Conservation (phyloP, 2,888 invertebrate genomes). For the Himalopsyche japonica region DNA sequence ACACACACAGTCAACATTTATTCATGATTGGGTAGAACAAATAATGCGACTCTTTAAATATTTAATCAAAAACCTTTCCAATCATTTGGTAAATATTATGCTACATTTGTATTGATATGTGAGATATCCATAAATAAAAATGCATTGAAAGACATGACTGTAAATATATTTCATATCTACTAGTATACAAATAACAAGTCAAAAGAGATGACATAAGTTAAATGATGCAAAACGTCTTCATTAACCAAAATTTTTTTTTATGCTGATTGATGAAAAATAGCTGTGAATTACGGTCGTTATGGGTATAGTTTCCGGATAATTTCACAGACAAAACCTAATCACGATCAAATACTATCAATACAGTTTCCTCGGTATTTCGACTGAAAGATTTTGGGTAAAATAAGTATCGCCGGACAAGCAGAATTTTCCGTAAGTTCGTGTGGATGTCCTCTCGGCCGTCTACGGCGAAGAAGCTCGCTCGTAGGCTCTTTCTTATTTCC, state of each 20-base stretch:
- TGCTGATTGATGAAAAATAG: no score
- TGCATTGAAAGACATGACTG: no score
- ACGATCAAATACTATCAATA: neutral
- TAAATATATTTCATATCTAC: no score
- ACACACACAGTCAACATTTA: neutral
- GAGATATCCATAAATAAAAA: no score
- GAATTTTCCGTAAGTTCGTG: neutral
- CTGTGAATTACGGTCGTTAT: no score
- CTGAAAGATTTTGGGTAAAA: neutral
- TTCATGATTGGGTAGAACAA: neutral
- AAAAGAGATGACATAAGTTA: no score
- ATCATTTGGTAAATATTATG: neutral
- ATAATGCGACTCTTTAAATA: neutral
- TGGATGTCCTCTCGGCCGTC: neutral
- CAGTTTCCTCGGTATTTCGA: neutral
- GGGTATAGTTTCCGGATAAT: neutral
- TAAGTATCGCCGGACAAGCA: neutral
- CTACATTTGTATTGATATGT: no score
- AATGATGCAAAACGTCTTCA: no score
- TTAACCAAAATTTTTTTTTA: no score
- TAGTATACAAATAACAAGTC: no score
- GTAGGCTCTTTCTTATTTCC: neutral
- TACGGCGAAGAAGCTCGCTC: neutral
- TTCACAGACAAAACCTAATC: neutral
- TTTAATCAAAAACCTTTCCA: neutral